These are phyloP conservation scores for Bos taurus DNA, from an alignment of 2,113 vertebrate genomes.

Conservation along the genomic window DNA sequence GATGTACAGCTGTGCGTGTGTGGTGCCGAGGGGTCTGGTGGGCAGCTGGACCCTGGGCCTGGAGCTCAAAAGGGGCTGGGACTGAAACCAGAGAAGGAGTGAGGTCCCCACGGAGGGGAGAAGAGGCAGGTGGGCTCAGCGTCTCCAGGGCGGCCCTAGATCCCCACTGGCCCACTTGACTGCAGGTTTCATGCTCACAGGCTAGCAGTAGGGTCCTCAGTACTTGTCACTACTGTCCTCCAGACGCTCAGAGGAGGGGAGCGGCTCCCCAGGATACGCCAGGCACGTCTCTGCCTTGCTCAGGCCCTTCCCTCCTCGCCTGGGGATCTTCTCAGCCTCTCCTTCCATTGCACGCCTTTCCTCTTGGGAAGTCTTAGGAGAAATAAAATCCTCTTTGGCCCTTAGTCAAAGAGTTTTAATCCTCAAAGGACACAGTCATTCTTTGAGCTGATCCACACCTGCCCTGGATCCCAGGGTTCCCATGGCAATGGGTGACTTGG, in stretches of 20 bases:
- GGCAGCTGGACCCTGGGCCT: background rate
- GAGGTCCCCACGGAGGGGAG: background rate
- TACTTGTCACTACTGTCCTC: background rate
- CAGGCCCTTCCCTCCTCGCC: background rate
- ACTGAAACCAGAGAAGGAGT: background rate
- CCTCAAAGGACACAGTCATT: constrained; percentile 59
- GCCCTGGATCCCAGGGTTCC: background rate
- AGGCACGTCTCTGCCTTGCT: background rate
- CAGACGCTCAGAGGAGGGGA: background rate
- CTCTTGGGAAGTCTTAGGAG: background rate
- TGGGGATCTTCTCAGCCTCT: too few species aligned
- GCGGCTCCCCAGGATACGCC: accelerated
- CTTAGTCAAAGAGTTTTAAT: constrained; percentile 65
- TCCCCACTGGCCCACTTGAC: background rate
- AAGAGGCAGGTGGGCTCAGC: background rate
- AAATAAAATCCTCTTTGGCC: constrained; percentile 39
- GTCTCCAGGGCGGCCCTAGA: background rate
- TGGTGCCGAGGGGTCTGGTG: background rate
- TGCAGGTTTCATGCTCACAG: background rate
- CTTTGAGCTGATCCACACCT: background rate
- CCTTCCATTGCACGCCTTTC: background rate
- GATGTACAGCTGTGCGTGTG: accelerated
- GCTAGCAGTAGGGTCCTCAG: background rate
- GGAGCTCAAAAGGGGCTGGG: background rate
- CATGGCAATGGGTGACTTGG: background rate